Percentiles rank a stretch among this genome's conserved stretches.
These are phyloP conservation scores for Petromus typicus DNA, from an alignment of 2,113 vertebrate species.

Conservation along the genomic window DNA sequence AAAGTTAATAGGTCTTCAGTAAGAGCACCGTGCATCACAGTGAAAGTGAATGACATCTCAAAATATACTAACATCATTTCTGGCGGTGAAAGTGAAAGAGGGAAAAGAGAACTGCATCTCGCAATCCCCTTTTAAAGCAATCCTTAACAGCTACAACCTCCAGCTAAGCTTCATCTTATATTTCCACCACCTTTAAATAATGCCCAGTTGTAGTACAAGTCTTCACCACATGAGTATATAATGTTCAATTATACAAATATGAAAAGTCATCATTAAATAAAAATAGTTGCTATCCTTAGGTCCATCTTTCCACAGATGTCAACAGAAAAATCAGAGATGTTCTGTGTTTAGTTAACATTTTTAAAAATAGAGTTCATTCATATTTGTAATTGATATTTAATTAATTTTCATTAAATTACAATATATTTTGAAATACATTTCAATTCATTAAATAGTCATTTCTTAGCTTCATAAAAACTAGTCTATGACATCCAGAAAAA, in stretches of 20 bases:
- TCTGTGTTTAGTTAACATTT: background rate
- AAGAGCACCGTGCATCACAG: accelerated
- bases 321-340: background rate
- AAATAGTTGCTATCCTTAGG: accelerated
- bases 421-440: background rate
- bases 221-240: background rate
- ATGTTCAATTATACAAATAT: background rate
- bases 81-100: background rate
- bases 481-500: background rate
- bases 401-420: background rate
- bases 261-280: background rate
- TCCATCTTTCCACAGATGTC: background rate
- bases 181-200: background rate
- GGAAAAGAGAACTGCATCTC: too few relatives aligned
- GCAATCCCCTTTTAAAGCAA: background rate
- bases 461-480: background rate
- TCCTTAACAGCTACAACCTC: background rate
- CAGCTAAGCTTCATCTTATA: background rate
- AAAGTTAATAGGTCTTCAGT: too few relatives aligned
- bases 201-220: background rate
- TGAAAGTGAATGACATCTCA: background rate
- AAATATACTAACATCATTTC: too few relatives aligned
- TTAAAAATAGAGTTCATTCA: background rate
- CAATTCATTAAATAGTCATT: background rate
- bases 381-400: background rate